phyloP scores from a whole-genome alignment of 2,797 vertebrate species.

The Spatula clypeata region DNA sequence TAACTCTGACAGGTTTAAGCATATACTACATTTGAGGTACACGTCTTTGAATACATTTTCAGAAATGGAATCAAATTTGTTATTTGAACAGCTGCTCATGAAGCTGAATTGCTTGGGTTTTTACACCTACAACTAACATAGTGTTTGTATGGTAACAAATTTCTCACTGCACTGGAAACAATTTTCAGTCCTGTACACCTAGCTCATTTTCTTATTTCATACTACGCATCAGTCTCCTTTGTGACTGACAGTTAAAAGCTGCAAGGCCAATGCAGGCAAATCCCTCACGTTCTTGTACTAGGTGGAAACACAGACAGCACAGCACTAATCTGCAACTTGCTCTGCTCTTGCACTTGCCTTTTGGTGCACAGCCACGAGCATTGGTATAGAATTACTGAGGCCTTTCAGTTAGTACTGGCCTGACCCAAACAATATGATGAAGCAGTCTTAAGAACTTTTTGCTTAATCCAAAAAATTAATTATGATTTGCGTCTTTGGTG shows the following conservation, averaged over 20 bases:
- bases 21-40: not conserved
- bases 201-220: not conserved
- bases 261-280: not conserved
- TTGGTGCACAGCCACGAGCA: not conserved
- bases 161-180: not conserved
- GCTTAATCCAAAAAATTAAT: not conserved
- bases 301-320: not conserved
- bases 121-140: not conserved
- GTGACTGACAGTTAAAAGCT: not conserved
- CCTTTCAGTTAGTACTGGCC: not conserved
- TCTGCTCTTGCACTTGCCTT: rapidly evolving
- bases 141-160: rapidly evolving
- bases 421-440: not conserved
- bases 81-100: not conserved
- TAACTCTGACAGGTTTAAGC: conserved; percentile 50
- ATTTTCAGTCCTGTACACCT: not conserved
- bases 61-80: not conserved
- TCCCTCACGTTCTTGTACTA: not conserved
- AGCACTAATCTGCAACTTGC: not conserved
- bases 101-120: not conserved
- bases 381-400: not conserved
- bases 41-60: not conserved
- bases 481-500: not conserved
- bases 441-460: not conserved
- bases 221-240: not conserved